A percentile compares a stretch with the other conserved stretches of the same genome.
phyloP scores from a whole-genome alignment of 2,888 invertebrate species.

The Drosophila parthenogenetica region DNA sequence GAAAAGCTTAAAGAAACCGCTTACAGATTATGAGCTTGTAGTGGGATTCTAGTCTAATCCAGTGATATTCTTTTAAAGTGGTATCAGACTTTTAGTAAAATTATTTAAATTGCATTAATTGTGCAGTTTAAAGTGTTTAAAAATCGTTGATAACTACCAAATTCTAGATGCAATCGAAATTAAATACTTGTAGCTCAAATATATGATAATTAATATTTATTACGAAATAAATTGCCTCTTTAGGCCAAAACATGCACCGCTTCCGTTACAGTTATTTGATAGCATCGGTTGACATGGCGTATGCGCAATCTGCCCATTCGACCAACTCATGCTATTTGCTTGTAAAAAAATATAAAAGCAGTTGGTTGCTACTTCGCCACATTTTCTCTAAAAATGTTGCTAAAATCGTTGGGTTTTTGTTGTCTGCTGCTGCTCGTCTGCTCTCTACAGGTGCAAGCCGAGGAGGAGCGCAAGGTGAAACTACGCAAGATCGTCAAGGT shows the following conservation, averaged over 20 bases:
- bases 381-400: slow-evolving; percentile 28
- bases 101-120: too few species aligned
- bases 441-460: background rate
- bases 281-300: slow-evolving; percentile 23
- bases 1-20: background rate
- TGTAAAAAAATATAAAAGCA: slow-evolving; percentile 19
- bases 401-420: background rate
- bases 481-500: slow-evolving; percentile 41
- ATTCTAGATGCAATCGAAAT: slow-evolving; percentile 6
- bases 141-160: background rate
- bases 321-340: slow-evolving; percentile 4
- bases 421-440: slow-evolving; percentile 16
- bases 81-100: background rate
- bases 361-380: background rate
- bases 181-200: background rate
- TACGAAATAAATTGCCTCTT: background rate
- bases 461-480: slow-evolving; percentile 18
- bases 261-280: slow-evolving; percentile 37
- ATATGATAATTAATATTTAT: background rate
- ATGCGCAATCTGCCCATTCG: slow-evolving; percentile 29
- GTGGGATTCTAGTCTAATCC: too few species aligned
- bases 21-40: background rate
- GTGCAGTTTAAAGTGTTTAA: too few species aligned
- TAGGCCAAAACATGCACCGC: slow-evolving; percentile 18
- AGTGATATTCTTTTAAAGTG: background rate